These are phyloP conservation scores for Hypsibius dujardini DNA, from an alignment of 1,140 invertebrate genomes.

Conservation along the genomic window DNA sequence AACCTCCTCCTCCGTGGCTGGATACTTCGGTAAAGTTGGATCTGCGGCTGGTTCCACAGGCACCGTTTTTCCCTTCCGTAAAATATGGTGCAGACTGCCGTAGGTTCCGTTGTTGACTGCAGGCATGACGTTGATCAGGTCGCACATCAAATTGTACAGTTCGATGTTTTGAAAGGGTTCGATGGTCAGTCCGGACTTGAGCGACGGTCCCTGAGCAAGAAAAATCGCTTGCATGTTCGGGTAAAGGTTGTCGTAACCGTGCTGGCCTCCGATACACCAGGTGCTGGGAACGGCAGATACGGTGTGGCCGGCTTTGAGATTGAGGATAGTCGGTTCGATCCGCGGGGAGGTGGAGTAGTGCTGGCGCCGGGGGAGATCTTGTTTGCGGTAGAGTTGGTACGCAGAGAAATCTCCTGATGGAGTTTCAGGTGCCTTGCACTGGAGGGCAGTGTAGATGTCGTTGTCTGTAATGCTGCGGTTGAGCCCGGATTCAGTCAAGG, in stretches of 20 bases:
- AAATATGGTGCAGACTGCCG: conserved; percentile 12
- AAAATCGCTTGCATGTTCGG: conserved; percentile 48
- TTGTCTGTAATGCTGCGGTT: conserved; percentile 39
- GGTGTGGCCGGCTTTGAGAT: conserved; percentile 26
- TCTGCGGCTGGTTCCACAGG: no score
- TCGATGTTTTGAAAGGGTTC: conserved; percentile 45
- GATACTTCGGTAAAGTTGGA: no score
- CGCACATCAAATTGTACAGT: conserved; percentile 47
- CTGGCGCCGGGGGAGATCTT: conserved; percentile 40
- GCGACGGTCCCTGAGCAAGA: conserved; percentile 46
- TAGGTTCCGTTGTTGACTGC: conserved; percentile 36
- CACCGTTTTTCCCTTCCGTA: no score
- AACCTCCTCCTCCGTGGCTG: no score
- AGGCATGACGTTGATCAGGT: conserved; percentile 39
- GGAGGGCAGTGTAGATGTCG: conserved; percentile 38
- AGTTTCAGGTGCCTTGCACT: conserved; percentile 29
- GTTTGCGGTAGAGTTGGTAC: conserved; percentile 41
- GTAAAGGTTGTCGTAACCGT: conserved; percentile 46
- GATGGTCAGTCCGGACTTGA: conserved; percentile 37
- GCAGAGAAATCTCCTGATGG: conserved; percentile 23
- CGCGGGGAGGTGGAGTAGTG: conserved; percentile 43
- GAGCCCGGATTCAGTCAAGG: conserved; percentile 32
- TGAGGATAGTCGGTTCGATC: conserved; percentile 29
- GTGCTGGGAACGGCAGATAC: conserved; percentile 19
- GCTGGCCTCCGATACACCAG: conserved; percentile 38